Evolutionary conservation across 2,113 vertebrate genomes (phyloP).

Genomic region (Oncorhynchus tshawytscha): DNA sequence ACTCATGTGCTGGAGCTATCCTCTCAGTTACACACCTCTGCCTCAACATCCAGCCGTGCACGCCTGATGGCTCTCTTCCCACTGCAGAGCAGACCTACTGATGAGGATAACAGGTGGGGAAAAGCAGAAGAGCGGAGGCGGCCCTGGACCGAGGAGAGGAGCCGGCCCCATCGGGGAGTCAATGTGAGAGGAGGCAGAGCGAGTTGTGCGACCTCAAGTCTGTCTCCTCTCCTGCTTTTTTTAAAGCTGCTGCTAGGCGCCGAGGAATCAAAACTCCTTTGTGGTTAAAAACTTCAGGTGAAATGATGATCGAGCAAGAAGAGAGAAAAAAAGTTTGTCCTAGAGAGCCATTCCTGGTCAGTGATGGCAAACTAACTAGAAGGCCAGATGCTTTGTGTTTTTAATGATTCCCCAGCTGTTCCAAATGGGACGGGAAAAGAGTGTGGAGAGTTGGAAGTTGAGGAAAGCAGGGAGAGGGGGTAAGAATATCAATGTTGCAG

Average conservation of each 20-base stretch:
- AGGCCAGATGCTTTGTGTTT: constrained; percentile 18
- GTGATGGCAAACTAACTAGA: constrained; percentile 8
- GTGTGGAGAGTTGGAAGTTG: background rate
- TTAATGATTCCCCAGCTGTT: constrained; percentile 29
- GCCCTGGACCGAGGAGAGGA: background rate
- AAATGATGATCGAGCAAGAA: background rate
- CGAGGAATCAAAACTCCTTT: background rate
- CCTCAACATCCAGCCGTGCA: background rate
- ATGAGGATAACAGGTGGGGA: constrained; percentile 3
- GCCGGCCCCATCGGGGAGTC: background rate
- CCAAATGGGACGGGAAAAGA: background rate
- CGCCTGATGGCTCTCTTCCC: constrained; percentile 2
- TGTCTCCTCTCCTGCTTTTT: background rate
- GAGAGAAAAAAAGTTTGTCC: background rate
- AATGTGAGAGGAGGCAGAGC: background rate
- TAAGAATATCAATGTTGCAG: background rate
- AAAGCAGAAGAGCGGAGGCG: background rate
- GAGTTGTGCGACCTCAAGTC: background rate
- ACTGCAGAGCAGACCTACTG: background rate
- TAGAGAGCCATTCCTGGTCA: constrained; percentile 1
- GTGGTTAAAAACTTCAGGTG: background rate
- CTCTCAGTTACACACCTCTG: constrained; percentile 13
- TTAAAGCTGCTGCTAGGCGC: background rate
- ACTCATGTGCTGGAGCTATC: background rate
- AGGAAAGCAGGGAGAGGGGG: background rate